Conservation (phyloP, 2,888 invertebrate genomes). For the Ischnus inquisitorius region DNA sequence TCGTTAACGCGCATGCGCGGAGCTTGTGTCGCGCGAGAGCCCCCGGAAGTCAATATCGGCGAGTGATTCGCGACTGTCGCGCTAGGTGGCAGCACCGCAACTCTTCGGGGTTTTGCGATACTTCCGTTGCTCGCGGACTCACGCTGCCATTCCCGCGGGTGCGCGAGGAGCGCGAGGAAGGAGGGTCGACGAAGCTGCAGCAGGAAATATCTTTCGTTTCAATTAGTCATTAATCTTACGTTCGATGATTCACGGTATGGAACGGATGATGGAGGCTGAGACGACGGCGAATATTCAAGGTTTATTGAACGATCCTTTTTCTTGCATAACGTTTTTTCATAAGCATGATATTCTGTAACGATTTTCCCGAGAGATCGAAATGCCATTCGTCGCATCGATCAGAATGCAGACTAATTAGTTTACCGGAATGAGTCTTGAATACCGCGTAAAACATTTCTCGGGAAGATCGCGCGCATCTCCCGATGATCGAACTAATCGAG, state of each 20-base stretch:
- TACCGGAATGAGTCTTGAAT: too few relatives aligned
- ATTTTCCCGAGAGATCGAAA: background rate
- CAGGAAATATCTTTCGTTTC: background rate
- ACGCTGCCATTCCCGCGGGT: slow-evolving; percentile 4
- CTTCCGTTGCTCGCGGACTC: background rate
- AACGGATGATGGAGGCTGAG: background rate
- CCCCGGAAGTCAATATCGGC: background rate
- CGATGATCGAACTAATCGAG: too few relatives aligned
- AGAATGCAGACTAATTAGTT: too few relatives aligned
- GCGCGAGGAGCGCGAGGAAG: background rate
- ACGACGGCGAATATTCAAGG: background rate
- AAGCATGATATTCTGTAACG: background rate
- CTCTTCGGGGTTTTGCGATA: background rate
- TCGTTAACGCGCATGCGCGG: slow-evolving; percentile 20
- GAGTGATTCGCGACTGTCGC: background rate
- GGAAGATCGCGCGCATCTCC: too few relatives aligned
- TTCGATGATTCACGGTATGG: background rate
- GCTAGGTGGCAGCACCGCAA: slow-evolving; percentile 36
- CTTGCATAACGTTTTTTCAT: background rate
- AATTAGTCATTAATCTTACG: background rate
- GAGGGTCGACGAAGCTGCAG: background rate
- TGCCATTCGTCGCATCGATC: too few relatives aligned
- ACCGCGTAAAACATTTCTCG: too few relatives aligned
- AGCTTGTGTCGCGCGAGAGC: background rate
- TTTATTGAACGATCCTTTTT: slow-evolving; percentile 8